Conservation (phyloP, 2,113 vertebrate genomes). For the Eleginops maclovinus region DNA sequence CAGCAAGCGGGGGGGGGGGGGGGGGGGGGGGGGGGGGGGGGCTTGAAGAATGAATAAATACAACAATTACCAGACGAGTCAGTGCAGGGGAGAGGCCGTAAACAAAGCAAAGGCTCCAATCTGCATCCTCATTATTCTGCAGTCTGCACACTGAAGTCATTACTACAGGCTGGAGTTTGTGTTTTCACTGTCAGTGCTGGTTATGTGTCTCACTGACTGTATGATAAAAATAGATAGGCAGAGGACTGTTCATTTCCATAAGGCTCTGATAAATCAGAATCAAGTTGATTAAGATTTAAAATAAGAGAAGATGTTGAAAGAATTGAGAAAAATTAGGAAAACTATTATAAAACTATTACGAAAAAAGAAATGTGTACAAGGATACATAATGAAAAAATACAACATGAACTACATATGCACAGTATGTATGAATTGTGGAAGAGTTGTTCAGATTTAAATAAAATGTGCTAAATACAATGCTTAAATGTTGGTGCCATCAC, state of each 20-base stretch:
- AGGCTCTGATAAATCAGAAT: not conserved
- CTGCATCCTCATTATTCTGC: constrained; percentile 40
- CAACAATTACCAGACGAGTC: constrained; percentile 58
- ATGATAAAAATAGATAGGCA: constrained; percentile 27
- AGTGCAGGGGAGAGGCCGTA: constrained; percentile 58
- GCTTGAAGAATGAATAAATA: constrained; percentile 34
- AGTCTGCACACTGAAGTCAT: constrained; percentile 35
- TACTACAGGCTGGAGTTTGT: constrained; percentile 36
- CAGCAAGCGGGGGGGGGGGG: constrained; percentile 32
- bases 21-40: constrained; percentile 22
- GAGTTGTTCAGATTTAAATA: too few relatives aligned
- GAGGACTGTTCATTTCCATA: not conserved
- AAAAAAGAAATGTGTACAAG: too few relatives aligned
- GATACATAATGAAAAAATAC: too few relatives aligned
- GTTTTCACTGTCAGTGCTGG: constrained; percentile 36
- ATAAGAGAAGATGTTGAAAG: too few relatives aligned
- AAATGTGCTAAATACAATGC: not conserved
- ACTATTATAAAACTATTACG: too few relatives aligned
- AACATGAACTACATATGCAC: too few relatives aligned
- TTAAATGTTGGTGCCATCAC: not conserved
- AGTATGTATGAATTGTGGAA: too few relatives aligned
- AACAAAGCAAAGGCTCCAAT: constrained; percentile 57
- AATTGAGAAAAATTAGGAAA: too few relatives aligned
- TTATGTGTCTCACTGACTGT: not conserved
- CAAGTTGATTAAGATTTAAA: too few relatives aligned